phyloP scores from a whole-genome alignment of 1,140 invertebrate species.

The Magallana ariakensis region DNA sequence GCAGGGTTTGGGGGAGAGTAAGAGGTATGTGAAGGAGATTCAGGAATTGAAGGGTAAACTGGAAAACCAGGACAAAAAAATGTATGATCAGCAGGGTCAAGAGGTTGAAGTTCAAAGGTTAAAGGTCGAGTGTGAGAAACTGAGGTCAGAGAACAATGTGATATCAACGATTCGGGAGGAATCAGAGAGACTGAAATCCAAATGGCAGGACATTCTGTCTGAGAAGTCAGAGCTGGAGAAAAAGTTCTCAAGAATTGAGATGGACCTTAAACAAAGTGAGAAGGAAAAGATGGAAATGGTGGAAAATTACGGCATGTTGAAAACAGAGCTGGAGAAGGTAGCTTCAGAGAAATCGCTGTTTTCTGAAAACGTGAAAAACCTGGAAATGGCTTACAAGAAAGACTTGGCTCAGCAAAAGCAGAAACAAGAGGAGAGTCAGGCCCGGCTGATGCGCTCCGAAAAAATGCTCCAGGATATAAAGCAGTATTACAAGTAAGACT shows the following conservation, averaged over 20 bases:
- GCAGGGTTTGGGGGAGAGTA: constrained; percentile 20
- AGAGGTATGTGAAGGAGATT: constrained; percentile 54
- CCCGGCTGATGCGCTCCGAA: constrained; percentile 49
- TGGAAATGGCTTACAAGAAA: constrained; percentile 56
- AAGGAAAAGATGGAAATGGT: constrained; percentile 34
- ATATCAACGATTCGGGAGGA: not conserved
- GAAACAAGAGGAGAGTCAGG: constrained; percentile 55
- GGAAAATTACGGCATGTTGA: constrained; percentile 39
- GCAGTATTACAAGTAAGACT: constrained; percentile 47
- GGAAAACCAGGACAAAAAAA: constrained; percentile 28
- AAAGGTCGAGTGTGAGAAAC: constrained; percentile 14
- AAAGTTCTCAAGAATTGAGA: not conserved
- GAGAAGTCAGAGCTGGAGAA: constrained; percentile 43
- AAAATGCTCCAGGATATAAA: constrained; percentile 53
- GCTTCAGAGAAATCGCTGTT: constrained; percentile 45
- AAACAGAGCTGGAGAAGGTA: constrained; percentile 44
- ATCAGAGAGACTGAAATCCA: constrained; percentile 11
- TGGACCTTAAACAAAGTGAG: not conserved
- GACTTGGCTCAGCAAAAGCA: constrained; percentile 58
- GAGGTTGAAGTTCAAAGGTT: constrained; percentile 20
- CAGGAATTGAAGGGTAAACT: constrained; percentile 48
- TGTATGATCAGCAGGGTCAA: constrained; percentile 39
- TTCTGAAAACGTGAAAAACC: constrained; percentile 47
- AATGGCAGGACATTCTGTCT: constrained; percentile 40
- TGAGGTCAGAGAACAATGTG: constrained; percentile 3